These are phyloP conservation scores for Tachina fera DNA, from an alignment of 2,888 invertebrate genomes.

Conservation along the genomic window DNA sequence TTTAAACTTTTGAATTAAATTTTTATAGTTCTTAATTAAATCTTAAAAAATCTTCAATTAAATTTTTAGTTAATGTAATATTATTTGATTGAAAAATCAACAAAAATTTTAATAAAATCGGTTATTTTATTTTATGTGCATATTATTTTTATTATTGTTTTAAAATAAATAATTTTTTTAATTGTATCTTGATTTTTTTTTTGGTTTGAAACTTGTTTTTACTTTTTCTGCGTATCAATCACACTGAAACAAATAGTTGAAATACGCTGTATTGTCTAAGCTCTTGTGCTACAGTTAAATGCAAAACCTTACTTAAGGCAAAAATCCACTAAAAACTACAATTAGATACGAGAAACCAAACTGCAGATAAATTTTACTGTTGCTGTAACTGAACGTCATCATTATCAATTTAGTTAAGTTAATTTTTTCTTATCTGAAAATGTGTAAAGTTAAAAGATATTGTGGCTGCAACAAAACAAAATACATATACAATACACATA, in stretches of 20 bases:
- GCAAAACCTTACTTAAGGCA: conserved; percentile 43
- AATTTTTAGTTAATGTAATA: no score
- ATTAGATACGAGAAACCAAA: conserved; percentile 26
- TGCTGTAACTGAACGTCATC: conserved; percentile 22
- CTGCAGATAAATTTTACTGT: conserved; percentile 21
- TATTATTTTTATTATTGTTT: no score
- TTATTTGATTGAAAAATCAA: no score
- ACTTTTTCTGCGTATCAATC: no score
- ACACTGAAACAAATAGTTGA: conserved; percentile 23
- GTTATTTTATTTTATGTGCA: no score
- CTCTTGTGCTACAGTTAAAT: conserved; percentile 31
- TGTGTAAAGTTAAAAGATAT: conserved; percentile 5
- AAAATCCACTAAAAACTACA: conserved; percentile 44
- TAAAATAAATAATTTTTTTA: no score
- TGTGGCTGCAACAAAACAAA: conserved; percentile 20
- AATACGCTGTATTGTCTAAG: not conserved
- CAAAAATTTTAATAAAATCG: no score
- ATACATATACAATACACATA: conserved; percentile 1
- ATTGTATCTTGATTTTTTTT: no score
- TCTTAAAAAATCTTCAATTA: no score
- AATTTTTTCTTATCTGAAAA: conserved; percentile 25
- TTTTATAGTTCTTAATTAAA: no score
- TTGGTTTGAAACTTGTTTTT: no score
- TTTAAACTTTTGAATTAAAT: no score
- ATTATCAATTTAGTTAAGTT: conserved; percentile 3